Percentiles rank a stretch among this genome's conserved stretches.
Evolutionary conservation across 2,113 vertebrate species (phyloP).

Genomic region (Ia io): DNA sequence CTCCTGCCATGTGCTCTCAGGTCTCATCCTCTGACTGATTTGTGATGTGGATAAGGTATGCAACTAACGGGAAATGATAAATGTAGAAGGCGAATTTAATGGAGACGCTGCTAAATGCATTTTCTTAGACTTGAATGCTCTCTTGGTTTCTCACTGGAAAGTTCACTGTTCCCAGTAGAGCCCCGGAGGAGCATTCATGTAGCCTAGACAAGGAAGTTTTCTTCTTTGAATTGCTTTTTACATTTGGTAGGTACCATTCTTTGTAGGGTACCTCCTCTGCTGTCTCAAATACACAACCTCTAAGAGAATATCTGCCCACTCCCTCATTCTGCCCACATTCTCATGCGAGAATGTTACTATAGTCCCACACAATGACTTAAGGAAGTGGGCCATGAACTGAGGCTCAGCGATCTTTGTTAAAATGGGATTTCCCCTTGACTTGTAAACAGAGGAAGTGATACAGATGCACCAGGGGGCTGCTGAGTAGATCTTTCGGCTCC

Average conservation of each 20-base stretch:
- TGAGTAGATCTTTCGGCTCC: conserved; percentile 26
- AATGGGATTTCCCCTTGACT: neutral
- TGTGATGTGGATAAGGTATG: neutral
- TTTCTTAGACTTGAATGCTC: neutral
- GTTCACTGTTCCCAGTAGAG: neutral
- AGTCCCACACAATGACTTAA: neutral
- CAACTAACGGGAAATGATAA: neutral
- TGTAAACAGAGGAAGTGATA: neutral
- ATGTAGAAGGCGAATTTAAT: neutral
- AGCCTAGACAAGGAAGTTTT: neutral
- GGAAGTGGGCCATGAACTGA: neutral
- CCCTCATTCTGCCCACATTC: neutral
- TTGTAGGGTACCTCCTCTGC: neutral
- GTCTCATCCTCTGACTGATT: neutral
- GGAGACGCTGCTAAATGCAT: neutral
- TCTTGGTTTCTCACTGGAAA: neutral
- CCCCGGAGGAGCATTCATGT: neutral
- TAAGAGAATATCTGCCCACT: neutral
- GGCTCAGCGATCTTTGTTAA: neutral
- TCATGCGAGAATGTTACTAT: neutral
- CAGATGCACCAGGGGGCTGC: neutral
- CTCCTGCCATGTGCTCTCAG: neutral
- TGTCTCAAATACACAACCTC: neutral
- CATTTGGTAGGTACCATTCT: neutral
- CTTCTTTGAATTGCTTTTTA: conserved; percentile 9